phyloP scores from a whole-genome alignment of 37 sponge, comb jelly and placozoan species.

The Bolinopsis microptera region DNA sequence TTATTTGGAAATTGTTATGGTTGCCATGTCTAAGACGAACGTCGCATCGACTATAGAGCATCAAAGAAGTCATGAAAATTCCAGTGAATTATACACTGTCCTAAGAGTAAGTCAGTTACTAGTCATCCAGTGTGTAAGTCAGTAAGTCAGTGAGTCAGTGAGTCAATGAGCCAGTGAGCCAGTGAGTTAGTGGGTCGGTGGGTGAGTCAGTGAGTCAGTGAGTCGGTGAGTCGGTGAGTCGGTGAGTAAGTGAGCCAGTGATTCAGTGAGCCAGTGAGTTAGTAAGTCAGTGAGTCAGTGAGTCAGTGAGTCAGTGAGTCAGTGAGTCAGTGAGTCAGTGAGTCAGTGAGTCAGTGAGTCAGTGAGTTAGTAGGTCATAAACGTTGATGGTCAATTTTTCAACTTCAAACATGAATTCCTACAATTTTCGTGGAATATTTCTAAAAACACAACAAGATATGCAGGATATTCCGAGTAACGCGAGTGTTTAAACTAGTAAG shows the following conservation, averaged over 20 bases:
- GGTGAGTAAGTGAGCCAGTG: background rate
- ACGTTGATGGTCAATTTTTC: no score
- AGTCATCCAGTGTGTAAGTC: no score
- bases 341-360: background rate
- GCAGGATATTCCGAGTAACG: constrained; percentile 25
- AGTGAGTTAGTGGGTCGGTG: background rate
- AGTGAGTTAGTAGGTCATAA: background rate
- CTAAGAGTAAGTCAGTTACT: constrained; percentile 19
- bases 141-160: no score
- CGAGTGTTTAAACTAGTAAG: background rate
- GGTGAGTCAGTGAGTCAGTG: background rate
- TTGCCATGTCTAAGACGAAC: background rate
- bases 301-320: background rate
- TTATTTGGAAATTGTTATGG: background rate
- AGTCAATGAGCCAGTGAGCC: background rate
- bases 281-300: background rate
- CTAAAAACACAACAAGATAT: no score
- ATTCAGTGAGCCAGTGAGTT: background rate
- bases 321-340: background rate
- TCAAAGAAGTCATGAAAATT: background rate
- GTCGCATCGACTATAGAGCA: background rate
- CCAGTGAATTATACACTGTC: background rate
- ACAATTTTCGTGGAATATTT: no score
- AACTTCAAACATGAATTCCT: no score
- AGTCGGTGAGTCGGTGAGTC: background rate